Conservation (phyloP, 1,140 invertebrate species). For the Drosophila trapezifrons region DNA sequence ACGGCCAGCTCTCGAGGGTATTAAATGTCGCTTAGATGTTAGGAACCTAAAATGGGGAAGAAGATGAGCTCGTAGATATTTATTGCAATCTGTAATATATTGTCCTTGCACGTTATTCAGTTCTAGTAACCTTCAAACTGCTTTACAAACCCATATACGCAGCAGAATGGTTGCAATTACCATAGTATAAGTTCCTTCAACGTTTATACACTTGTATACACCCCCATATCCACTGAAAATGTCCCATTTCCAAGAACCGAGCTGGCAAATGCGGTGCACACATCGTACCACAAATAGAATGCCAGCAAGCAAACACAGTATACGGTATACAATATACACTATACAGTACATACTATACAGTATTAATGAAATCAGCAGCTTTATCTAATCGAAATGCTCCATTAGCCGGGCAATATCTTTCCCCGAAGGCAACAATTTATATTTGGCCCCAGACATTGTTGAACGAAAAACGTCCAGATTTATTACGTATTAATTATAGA, state of each 20-base stretch:
- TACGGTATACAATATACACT: background rate
- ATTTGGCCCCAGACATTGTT: conserved; percentile 2
- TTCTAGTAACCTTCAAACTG: background rate
- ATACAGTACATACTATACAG: background rate
- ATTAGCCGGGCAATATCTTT: conserved; percentile 23
- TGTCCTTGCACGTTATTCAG: background rate
- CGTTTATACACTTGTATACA: background rate
- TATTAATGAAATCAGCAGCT: conserved; percentile 39
- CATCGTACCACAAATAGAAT: conserved; percentile 7
- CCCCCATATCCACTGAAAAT: background rate
- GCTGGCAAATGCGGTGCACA: background rate
- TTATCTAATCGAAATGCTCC: conserved; percentile 51
- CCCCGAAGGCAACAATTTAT: conserved; percentile 8
- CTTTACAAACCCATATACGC: no score
- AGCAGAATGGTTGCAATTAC: no score
- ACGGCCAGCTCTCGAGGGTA: conserved; percentile 9
- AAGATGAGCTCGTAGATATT: background rate
- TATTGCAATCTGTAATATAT: no score
- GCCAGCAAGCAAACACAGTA: background rate
- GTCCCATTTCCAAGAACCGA: background rate
- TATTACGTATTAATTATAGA: conserved; percentile 45
- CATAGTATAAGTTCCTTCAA: background rate
- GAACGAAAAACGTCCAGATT: conserved; percentile 17
- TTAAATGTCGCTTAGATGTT: conserved; percentile 21
- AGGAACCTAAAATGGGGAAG: no score